phyloP scores from a whole-genome alignment of 2,888 invertebrate genomes.

The Sarcophaga rosellei region DNA sequence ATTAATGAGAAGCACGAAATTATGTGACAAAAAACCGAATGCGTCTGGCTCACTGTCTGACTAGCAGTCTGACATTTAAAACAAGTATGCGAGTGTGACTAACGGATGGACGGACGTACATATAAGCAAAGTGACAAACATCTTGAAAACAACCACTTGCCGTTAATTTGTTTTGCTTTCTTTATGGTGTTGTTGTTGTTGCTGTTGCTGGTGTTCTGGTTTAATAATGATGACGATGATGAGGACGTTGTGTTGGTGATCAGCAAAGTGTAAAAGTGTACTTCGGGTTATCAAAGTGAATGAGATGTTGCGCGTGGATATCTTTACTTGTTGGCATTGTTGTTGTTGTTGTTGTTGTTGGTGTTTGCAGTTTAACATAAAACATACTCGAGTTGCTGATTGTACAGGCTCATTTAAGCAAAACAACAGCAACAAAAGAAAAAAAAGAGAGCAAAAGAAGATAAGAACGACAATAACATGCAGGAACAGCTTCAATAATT shows the following conservation, averaged over 20 bases:
- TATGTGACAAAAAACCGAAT: conserved; percentile 66
- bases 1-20: conserved; percentile 75
- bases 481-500: conserved; percentile 51
- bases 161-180: conserved; percentile 23
- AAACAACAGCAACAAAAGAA: conserved; percentile 38
- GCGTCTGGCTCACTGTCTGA: conserved; percentile 29
- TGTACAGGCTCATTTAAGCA: conserved; percentile 52
- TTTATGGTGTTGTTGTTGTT: background rate
- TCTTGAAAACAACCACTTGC: conserved; percentile 45
- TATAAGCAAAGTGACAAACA: conserved; percentile 2
- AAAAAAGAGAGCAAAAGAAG: background rate
- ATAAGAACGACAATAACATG: background rate
- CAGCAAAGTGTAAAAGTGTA: conserved; percentile 59
- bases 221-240: background rate
- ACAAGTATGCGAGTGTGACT: background rate
- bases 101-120: background rate
- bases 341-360: conserved; percentile 6
- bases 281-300: conserved; percentile 62
- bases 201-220: background rate
- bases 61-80: conserved; percentile 41
- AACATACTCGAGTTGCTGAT: conserved; percentile 41
- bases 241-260: conserved; percentile 20
- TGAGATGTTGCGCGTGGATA: conserved; percentile 64
- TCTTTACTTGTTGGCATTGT: background rate
- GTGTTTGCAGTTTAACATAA: conserved; percentile 47